Base-by-base conservation (phyloP, 2,888 invertebrate species). In the Pachydiplax longipennis region DNA sequence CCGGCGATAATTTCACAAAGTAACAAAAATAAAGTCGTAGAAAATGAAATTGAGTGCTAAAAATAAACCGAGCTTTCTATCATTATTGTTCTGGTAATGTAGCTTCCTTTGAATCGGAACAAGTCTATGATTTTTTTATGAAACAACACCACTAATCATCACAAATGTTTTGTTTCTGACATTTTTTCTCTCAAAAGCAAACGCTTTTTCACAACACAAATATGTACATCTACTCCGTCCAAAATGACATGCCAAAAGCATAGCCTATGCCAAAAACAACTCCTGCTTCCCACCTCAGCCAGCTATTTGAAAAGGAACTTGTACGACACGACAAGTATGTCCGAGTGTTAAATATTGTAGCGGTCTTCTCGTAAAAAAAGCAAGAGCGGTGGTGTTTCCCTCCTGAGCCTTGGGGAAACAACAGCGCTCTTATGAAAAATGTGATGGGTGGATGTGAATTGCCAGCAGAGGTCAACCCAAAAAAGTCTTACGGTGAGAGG, bases 191-290 rank as follows among this genome's bases (percentile, higher is more conserved):
- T 87, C n/a, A 37, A 65, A 87, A 87, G 61, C 87, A 87, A 73
- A 87, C 65, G 87, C 87, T 61, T 87, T 87, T 65, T 87, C 87
- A 87, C 87, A 87, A 87, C 87, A 87, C 87, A 87, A 87, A 87
- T 87, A 87, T 87, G 87, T 87, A 87, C 87, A 87, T 65, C 87
- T 87, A 87, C 65, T 87, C 87, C 61, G 87, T 87, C 87, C 87
- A 87, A 87, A 61, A 61, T 58, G 87, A 87, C 87, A 87, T 87
- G 87, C 87, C 87, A 87, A 87, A 53, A 87, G 87, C 87, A 87
- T 87, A 87, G 87, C 87, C 87, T 87, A 61, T 37, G 61, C 87
- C 87, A 37, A 61, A 87, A 87, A 87, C 48, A n/a, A 87, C 87
- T 87, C 87, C 87, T 87, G 87, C 65, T 37, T 35, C 18, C 87